Evolutionary conservation across 2,888 invertebrate genomes (phyloP).

Genomic region (Andricus curvator): DNA sequence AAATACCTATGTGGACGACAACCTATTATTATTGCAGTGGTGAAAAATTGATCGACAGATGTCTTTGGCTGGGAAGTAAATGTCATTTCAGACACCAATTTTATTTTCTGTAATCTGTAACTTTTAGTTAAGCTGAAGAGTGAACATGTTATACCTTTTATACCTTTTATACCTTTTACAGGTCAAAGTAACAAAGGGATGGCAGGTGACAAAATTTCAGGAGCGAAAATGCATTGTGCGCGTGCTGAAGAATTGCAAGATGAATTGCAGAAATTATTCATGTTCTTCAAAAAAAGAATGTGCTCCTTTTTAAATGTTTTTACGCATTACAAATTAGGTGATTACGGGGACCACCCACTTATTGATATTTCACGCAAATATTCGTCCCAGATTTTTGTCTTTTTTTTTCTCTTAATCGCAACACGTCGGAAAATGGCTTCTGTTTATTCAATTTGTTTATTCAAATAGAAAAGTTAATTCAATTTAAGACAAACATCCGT

Average conservation of each 20-base stretch:
- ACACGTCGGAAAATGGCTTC: too few species aligned
- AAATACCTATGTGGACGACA: neutral
- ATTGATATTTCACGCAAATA: too few species aligned
- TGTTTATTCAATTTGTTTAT: too few species aligned
- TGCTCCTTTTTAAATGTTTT: neutral
- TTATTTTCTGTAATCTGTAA: neutral
- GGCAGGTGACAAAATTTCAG: conserved; percentile 4
- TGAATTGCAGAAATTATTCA: conserved; percentile 1
- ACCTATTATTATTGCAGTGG: conserved; percentile 13
- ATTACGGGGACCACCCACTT: neutral
- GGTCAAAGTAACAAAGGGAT: conserved; percentile 1
- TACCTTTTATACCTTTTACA: neutral
- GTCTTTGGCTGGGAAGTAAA: conserved; percentile 9
- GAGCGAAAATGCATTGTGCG: neutral
- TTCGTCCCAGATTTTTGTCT: too few species aligned
- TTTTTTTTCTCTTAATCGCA: too few species aligned
- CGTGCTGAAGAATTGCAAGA: neutral
- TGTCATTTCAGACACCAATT: neutral
- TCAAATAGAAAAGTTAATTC: too few species aligned
- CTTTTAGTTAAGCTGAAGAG: neutral
- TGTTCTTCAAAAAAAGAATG: neutral
- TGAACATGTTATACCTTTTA: too few species aligned
- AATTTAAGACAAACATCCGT: too few species aligned
- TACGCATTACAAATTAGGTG: too few species aligned
- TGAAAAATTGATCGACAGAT: conserved; percentile 39